phyloP scores from a whole-genome alignment of 1,140 invertebrate genomes.

The Cardiocondyla obscurior region DNA sequence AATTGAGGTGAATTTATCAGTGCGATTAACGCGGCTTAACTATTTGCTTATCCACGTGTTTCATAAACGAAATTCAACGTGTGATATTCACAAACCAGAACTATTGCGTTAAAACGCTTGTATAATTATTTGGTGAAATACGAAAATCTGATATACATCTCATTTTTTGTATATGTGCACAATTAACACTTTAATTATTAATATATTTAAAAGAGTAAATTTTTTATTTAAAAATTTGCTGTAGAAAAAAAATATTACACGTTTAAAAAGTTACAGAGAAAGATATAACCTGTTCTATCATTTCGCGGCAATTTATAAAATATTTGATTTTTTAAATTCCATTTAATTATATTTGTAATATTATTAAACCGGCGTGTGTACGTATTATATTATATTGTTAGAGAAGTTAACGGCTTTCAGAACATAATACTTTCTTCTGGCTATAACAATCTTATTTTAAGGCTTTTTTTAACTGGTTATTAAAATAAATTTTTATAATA shows the following conservation, averaged over 20 bases:
- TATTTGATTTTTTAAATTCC: background rate
- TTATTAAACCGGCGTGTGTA: background rate
- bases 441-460: background rate
- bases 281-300: background rate
- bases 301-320: background rate
- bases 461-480: background rate
- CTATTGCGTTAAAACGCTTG: background rate
- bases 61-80: conserved; percentile 11
- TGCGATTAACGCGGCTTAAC: background rate
- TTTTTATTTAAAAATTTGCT: background rate
- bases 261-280: background rate
- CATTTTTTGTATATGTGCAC: background rate
- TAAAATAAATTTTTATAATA: background rate
- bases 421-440: background rate
- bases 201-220: background rate
- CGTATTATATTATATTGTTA: no score
- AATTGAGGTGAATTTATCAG: conserved; percentile 15
- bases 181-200: background rate
- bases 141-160: background rate
- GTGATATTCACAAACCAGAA: background rate
- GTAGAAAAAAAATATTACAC: background rate
- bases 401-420: background rate
- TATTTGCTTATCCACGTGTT: background rate
- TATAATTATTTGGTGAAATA: background rate
- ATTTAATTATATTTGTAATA: conserved; percentile 1